phyloP scores from a whole-genome alignment of 2,888 invertebrate genomes.

The Lycaena phlaeas region DNA sequence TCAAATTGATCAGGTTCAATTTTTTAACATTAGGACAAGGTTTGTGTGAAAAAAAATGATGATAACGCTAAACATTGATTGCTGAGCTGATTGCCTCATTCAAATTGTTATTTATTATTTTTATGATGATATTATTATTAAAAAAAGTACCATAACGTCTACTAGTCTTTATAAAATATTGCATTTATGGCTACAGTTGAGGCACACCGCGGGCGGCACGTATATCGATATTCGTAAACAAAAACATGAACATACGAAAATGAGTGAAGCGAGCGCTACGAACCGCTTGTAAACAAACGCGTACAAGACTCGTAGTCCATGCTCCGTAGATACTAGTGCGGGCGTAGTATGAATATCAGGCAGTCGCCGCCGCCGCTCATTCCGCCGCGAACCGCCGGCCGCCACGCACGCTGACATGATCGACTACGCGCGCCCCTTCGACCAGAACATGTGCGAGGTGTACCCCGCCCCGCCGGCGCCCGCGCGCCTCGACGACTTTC shows the following conservation, averaged over 20 bases:
- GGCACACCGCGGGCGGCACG: neutral
- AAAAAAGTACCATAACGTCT: no score
- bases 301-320: neutral
- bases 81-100: no score
- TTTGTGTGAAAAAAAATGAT: no score
- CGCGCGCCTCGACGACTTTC: constrained; percentile 61
- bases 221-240: constrained; percentile 7
- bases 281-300: constrained; percentile 41
- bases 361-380: constrained; percentile 28
- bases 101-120: no score
- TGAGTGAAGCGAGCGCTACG: neutral
- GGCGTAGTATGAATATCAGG: constrained; percentile 31
- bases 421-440: constrained; percentile 62
- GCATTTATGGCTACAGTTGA: neutral
- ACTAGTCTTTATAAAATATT: neutral
- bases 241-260: constrained; percentile 11
- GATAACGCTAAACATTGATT: no score
- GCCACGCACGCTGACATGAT: constrained; percentile 55
- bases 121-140: no score
- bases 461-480: constrained; percentile 50
- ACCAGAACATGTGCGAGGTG: constrained; percentile 57
- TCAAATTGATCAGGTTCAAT: no score
- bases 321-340: no score
- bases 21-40: no score
- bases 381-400: constrained; percentile 34